Evolutionary conservation across 2,113 vertebrate genomes (phyloP).

Genomic region (Sakesphorus luctuosus): DNA sequence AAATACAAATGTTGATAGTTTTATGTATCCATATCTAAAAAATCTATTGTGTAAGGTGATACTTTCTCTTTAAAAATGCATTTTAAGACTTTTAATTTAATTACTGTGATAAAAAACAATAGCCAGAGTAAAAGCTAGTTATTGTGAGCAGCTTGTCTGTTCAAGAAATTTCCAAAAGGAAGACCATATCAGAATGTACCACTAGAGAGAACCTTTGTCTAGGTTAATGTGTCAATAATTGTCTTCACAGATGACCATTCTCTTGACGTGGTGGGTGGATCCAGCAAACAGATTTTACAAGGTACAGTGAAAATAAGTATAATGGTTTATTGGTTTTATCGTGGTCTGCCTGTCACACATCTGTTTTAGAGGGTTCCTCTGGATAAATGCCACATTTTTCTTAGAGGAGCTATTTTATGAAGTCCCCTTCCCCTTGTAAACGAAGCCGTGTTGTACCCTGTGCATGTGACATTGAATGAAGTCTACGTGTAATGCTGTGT

Average conservation of each 20-base stretch:
- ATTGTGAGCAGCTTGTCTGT: not conserved
- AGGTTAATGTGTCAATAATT: slow-evolving; percentile 51
- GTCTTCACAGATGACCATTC: slow-evolving; percentile 81
- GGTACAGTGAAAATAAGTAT: slow-evolving; percentile 73
- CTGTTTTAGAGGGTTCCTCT: not conserved
- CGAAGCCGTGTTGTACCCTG: not conserved
- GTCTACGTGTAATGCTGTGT: not conserved
- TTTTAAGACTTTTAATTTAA: not conserved
- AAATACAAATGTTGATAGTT: not conserved
- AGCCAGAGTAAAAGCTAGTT: not conserved
- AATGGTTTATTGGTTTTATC: not conserved
- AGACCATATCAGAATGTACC: not conserved
- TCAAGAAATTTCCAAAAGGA: not conserved
- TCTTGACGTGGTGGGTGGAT: slow-evolving; percentile 77
- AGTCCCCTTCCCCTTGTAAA: not conserved
- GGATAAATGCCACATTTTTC: not conserved
- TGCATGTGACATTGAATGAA: not conserved
- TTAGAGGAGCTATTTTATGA: not conserved
- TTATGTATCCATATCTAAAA: not conserved
- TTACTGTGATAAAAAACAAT: not conserved
- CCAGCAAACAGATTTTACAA: slow-evolving; percentile 96
- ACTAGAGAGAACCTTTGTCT: slow-evolving; percentile 12
- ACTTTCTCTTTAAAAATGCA: not conserved
- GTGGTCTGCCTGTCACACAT: not conserved
- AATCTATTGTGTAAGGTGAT: not conserved